Percentiles rank a stretch among this genome's conserved stretches.
Evolutionary conservation across 2,113 vertebrate species (phyloP).

Genomic region (Bettongia penicillata): DNA sequence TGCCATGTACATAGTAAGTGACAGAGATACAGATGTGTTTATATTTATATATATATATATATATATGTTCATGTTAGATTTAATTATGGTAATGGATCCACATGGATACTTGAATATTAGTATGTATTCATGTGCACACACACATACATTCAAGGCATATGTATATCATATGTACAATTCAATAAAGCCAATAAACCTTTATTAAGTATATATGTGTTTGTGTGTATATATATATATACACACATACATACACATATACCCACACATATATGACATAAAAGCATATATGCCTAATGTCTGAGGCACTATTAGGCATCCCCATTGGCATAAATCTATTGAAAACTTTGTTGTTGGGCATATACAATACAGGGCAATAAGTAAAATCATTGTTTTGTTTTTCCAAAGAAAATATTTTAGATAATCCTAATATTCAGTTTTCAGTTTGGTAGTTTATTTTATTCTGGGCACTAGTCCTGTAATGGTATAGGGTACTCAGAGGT

Average conservation of each 20-base stretch:
- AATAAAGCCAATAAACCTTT: not conserved
- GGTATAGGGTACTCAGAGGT: not conserved
- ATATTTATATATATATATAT: not conserved
- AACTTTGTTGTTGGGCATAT: not conserved
- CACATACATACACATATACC: too few relatives aligned
- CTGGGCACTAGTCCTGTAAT: not conserved
- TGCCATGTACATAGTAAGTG: too few relatives aligned
- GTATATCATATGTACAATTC: not conserved
- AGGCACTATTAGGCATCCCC: not conserved
- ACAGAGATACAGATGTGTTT: not conserved
- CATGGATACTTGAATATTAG: not conserved
- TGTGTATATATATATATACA: too few relatives aligned
- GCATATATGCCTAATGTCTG: not conserved
- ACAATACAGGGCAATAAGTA: not conserved
- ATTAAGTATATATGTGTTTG: not conserved
- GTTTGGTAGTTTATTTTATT: not conserved
- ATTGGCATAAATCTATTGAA: not conserved
- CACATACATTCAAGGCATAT: not conserved
- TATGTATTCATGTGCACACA: not conserved
- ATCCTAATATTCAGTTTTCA: not conserved
- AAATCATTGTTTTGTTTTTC: not conserved
- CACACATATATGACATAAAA: too few relatives aligned
- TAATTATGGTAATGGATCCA: not conserved
- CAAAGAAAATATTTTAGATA: not conserved
- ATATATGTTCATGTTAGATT: not conserved